Conservation (phyloP, 2,113 vertebrate genomes). For the Corythoichthys haematopterus region DNA sequence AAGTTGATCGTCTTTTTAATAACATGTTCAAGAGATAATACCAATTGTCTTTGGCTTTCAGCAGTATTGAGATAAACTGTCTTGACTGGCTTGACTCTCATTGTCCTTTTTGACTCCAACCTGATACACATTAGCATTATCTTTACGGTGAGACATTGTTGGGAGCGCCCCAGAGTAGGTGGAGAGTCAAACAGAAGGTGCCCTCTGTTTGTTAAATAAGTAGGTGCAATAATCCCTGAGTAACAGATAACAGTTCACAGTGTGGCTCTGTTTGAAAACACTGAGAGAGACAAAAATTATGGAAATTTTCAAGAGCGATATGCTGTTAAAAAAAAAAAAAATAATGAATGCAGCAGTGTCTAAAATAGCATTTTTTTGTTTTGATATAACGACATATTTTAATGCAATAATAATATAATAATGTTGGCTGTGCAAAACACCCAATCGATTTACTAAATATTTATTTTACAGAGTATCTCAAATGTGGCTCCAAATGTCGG, state of each 20-base stretch:
- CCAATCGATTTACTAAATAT: no score
- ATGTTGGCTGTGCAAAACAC: no score
- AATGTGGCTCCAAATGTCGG: not conserved
- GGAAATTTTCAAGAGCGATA: not conserved
- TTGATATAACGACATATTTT: no score
- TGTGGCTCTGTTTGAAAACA: slow-evolving; percentile 18
- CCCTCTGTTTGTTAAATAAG: slow-evolving; percentile 29
- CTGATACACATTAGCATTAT: slow-evolving; percentile 36
- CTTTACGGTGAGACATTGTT: slow-evolving; percentile 45
- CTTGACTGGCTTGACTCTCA: slow-evolving; percentile 40
- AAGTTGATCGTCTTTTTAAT: slow-evolving; percentile 45
- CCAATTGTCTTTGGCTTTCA: slow-evolving; percentile 56
- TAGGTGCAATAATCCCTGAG: slow-evolving; percentile 49
- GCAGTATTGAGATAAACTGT: slow-evolving; percentile 44
- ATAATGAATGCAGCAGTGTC: no score
- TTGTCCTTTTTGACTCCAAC: slow-evolving; percentile 42
- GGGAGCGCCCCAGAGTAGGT: slow-evolving; percentile 20
- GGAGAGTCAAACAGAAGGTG: slow-evolving; percentile 26
- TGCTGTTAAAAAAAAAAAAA: no score
- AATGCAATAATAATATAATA: no score
- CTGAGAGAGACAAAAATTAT: not conserved
- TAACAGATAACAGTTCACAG: slow-evolving; percentile 35
- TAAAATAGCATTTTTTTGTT: no score
- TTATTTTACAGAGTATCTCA: no score
- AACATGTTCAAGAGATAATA: slow-evolving; percentile 57